Base-by-base conservation (phyloP, 1,140 invertebrate genomes). In the Drosophila neocordata region DNA sequence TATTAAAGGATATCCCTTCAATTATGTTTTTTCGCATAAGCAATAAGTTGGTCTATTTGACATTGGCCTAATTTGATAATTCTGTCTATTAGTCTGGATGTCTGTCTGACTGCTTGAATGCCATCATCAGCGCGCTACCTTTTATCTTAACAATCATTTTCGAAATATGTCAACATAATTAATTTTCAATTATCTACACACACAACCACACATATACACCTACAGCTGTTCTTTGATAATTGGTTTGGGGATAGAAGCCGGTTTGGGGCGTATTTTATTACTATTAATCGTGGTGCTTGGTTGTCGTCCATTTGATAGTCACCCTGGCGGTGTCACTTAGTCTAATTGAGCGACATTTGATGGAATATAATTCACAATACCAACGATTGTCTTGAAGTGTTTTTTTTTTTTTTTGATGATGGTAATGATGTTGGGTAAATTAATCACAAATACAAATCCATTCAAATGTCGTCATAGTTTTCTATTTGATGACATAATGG, bases 141-240 rank as follows among this genome's bases (percentile, higher is more conserved):
- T 20, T 48, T 76, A 83, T 88, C 84, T 79, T 77, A 77, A 83
- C 79, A 88, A 88, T 88, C 83, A 88, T 84, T 88, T 87, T 83
- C 83, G 72, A 79, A 88, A 88, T 88, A 88, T 88, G 83, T 88
- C 83, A 88, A 88, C 83, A 88, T 88, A 88, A 88, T 88, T 88
- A 88, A 88, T 88, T 88, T 88, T 88, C 83, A 88, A 88, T 88
- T 88, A 88, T 88, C 72, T 76, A 56, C 35, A 60, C 62, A 65
- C 59, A 27, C 24, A 48, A 53, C 22, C 57, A 7, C 13, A 20
- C 38, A 68, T 24, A 22, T 22, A 15, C 37, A 53, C n/a, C 4
- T 31, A 6, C 5, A 57, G 55, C 48, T 57, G 20, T 13, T 52
- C 31, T 7, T 4, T 18, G 44, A 44, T 65, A 65, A 73, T 73